phyloP scores from a whole-genome alignment of 1,140 invertebrate genomes.

The Conus betulinus region DNA sequence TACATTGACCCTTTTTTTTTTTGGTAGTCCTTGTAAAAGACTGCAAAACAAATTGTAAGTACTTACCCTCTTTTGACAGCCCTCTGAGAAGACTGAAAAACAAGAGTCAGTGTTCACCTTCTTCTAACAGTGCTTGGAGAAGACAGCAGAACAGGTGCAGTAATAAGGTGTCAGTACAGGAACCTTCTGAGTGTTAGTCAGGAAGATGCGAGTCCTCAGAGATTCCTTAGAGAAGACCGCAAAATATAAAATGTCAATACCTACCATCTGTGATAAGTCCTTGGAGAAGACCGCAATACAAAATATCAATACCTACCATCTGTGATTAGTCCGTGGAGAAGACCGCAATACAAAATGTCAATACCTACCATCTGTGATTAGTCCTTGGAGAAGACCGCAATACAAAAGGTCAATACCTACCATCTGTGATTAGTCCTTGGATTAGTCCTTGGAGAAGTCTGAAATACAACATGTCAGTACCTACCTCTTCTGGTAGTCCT shows the following conservation, averaged over 20 bases:
- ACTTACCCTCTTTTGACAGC: neutral
- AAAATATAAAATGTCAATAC: neutral
- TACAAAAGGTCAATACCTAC: neutral
- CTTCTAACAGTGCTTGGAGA: neutral
- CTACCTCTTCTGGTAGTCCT: slow-evolving; percentile 86
- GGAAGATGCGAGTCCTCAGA: neutral
- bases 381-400: slow-evolving; percentile 64
- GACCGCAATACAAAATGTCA: neutral
- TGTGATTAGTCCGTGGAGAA: neutral
- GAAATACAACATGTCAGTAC: neutral
- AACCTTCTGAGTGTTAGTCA: too few relatives aligned
- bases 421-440: neutral
- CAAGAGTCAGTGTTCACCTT: neutral
- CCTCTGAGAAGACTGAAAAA: neutral
- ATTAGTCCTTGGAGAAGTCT: neutral
- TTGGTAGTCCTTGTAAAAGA: too few relatives aligned
- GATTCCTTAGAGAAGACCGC: neutral
- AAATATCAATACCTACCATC: neutral
- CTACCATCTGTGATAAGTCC: neutral
- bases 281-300: neutral
- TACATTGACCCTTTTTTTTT: too few relatives aligned
- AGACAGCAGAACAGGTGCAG: neutral
- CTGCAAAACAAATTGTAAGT: neutral
- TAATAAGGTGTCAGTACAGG: too few relatives aligned
- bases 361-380: neutral